These are phyloP conservation scores for Dendronephthya gigantea DNA, from an alignment of 64 coral and sea anemone species.

Conservation along the genomic window DNA sequence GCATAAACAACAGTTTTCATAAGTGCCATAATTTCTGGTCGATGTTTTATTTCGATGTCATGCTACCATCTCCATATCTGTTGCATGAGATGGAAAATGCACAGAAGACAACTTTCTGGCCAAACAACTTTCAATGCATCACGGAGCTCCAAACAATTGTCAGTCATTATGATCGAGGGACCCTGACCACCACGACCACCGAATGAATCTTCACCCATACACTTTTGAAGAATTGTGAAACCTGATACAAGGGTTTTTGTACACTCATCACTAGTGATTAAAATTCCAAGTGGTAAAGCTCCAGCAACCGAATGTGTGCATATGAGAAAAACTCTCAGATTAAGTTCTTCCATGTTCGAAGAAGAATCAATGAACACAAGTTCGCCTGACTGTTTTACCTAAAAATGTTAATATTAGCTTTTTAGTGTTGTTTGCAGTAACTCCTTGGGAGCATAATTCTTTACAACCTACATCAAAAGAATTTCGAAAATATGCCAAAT, in stretches of 20 bases:
- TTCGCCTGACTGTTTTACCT: not conserved
- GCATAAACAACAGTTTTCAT: not conserved
- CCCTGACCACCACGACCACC: not conserved
- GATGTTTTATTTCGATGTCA: not conserved
- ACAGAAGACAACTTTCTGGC: not conserved
- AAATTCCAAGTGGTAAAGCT: not conserved
- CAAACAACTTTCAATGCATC: not conserved
- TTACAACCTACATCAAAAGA: too few species aligned
- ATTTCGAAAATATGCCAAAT: too few species aligned
- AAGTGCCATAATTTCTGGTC: not conserved
- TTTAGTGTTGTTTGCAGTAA: too few species aligned
- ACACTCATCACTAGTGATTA: not conserved
- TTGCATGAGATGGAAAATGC: not conserved
- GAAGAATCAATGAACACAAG: not conserved
- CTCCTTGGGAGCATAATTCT: too few species aligned
- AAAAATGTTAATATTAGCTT: not conserved
- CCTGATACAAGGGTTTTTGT: not conserved
- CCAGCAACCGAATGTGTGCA: conserved; percentile 3
- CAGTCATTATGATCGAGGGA: not conserved
- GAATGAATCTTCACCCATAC: not conserved
- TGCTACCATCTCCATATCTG: not conserved
- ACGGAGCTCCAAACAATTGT: not conserved
- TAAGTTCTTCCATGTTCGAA: not conserved
- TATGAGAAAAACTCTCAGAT: not conserved
- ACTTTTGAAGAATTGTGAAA: not conserved